These are phyloP conservation scores for Samia ricini DNA, from an alignment of 1,140 invertebrate species.

Conservation along the genomic window DNA sequence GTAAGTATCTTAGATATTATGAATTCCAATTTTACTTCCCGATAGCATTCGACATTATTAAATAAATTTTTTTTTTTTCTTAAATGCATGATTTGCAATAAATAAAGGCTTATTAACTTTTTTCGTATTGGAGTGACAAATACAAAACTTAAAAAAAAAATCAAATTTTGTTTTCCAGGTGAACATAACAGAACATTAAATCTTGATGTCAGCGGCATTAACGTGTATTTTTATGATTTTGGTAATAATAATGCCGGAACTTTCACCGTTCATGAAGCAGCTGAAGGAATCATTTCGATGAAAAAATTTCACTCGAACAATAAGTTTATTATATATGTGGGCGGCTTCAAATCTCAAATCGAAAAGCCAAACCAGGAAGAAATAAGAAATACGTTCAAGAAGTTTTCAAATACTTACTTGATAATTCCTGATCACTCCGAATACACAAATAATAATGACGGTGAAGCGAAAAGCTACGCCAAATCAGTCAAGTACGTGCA, in stretches of 20 bases:
- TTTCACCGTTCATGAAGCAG: no score
- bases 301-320: slow-evolving; percentile 49
- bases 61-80: no score
- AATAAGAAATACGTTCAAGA: slow-evolving; percentile 52
- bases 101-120: no score
- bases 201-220: no score
- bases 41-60: no score
- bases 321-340: slow-evolving; percentile 63
- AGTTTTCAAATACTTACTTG: slow-evolving; percentile 54
- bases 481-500: no score
- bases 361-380: slow-evolving; percentile 53
- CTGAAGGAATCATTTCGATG: no score
- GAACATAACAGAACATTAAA: slow-evolving; percentile 44
- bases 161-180: slow-evolving; percentile 36
- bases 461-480: slow-evolving; percentile 61
- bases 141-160: no score
- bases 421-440: slow-evolving; percentile 66
- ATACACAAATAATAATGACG: slow-evolving; percentile 60
- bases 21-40: no score
- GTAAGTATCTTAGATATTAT: neutral
- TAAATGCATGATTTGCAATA: no score
- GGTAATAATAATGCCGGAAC: slow-evolving; percentile 29
- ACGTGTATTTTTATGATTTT: slow-evolving; percentile 64
- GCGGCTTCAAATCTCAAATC: slow-evolving; percentile 63
- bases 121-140: no score